Evolutionary conservation across 2,113 vertebrate genomes (phyloP).

Genomic region (Serinus canaria): DNA sequence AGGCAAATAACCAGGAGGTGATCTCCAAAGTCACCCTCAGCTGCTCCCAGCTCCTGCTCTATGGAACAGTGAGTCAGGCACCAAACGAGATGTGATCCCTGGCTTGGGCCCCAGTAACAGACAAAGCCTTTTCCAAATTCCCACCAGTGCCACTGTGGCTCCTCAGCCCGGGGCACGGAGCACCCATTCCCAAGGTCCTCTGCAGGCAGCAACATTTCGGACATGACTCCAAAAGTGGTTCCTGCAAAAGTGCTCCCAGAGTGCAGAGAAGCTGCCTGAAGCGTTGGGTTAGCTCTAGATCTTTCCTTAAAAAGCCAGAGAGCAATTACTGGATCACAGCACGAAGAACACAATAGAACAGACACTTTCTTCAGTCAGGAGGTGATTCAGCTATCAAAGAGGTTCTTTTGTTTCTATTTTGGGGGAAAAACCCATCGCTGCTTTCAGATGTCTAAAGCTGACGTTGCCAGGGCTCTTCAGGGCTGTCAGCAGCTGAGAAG

Average conservation of each 20-base stretch:
- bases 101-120: not conserved
- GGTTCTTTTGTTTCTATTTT: constrained; percentile 39
- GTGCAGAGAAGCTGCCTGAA: not conserved
- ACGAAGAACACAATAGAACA: not conserved
- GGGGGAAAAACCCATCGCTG: not conserved
- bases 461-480: not conserved
- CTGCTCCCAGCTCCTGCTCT: not conserved
- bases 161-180: not conserved
- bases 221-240: not conserved
- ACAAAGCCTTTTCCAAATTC: not conserved
- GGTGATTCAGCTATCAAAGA: constrained; percentile 37
- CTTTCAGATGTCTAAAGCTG: constrained; percentile 5
- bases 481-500: not conserved
- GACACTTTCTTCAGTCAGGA: constrained; percentile 6
- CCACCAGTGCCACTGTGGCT: not conserved
- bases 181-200: not conserved
- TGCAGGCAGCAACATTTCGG: not conserved
- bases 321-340: constrained; percentile 26
- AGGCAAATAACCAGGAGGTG: not conserved
- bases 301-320: not conserved
- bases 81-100: rapidly evolving
- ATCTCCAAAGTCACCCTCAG: not conserved
- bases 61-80: rapidly evolving
- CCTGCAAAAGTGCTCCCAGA: not conserved
- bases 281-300: not conserved